A percentile compares a stretch with the other conserved stretches of the same genome.
phyloP scores from a whole-genome alignment of 1,140 invertebrate species.

The Teleopsis dalmanni region DNA sequence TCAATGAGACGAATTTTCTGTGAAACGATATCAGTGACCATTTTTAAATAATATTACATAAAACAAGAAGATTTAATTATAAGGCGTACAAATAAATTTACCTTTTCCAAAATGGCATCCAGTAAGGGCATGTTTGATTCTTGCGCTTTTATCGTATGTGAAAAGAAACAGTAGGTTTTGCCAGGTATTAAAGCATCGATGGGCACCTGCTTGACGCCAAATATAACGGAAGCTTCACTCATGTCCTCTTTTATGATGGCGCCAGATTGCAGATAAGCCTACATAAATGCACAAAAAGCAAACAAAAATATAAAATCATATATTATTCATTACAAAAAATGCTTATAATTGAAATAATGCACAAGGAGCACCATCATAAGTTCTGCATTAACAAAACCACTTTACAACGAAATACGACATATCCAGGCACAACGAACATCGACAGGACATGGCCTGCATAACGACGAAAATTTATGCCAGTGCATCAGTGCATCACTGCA shows the following conservation, averaged over 20 bases:
- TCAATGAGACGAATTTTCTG: conserved; percentile 93
- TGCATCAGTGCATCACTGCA: too few species aligned
- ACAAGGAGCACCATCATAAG: too few species aligned
- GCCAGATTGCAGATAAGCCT: conserved; percentile 82
- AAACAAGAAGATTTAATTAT: too few species aligned
- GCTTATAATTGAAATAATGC: too few species aligned
- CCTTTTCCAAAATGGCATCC: conserved; percentile 91
- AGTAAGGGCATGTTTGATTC: conserved; percentile 95
- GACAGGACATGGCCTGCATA: too few species aligned
- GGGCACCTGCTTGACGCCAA: conserved; percentile 96
- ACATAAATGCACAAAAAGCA: background rate
- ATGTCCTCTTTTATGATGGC: conserved; percentile 94
- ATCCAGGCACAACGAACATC: too few species aligned
- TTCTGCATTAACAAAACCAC: too few species aligned
- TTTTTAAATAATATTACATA: background rate
- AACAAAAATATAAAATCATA: background rate
- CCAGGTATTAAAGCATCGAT: conserved; percentile 87
- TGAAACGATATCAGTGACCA: conserved; percentile 10
- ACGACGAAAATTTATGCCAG: too few species aligned
- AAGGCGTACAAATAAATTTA: conserved; percentile 31
- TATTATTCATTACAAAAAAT: too few species aligned
- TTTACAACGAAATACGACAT: too few species aligned
- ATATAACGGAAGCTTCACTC: conserved; percentile 88
- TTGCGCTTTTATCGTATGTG: conserved; percentile 98
- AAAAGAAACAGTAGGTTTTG: conserved; percentile 98